These are phyloP conservation scores for Aphyosemion australe DNA, from an alignment of 2,113 vertebrate genomes.

Conservation along the genomic window DNA sequence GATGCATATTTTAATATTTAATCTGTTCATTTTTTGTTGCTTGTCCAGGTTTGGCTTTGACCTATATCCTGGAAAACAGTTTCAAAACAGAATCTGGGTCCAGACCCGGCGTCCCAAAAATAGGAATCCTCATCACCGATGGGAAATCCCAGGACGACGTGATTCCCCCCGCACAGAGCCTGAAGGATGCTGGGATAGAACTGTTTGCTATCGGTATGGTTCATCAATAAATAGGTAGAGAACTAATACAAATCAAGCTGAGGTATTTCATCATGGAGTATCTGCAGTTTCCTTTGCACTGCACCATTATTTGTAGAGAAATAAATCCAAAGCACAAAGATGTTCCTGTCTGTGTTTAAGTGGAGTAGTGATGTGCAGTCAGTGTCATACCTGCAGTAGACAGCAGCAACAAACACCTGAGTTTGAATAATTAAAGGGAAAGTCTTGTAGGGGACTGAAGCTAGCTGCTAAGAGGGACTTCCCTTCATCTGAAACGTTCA, in stretches of 20 bases:
- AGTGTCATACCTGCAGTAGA: not conserved
- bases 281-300: no score
- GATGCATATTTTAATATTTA: no score
- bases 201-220: conserved; percentile 93
- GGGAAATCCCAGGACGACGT: conserved; percentile 98
- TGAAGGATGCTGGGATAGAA: conserved; percentile 91
- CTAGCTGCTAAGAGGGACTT: no score
- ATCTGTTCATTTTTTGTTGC: not conserved
- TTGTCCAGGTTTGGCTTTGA: conserved; percentile 89
- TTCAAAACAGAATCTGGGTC: conserved; percentile 92
- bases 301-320: no score
- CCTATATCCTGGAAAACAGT: conserved; percentile 94
- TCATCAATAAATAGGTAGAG: not conserved
- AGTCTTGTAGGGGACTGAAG: no score
- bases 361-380: not conserved
- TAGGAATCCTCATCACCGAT: conserved; percentile 97
- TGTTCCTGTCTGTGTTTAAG: not conserved
- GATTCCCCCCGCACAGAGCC: conserved; percentile 86
- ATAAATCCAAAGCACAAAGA: no score
- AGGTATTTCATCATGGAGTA: no score
- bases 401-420: not conserved
- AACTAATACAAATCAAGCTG: not conserved
- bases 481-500: not conserved
- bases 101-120: conserved; percentile 89
- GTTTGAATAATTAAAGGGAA: no score